phyloP scores from a whole-genome alignment of 2,797 vertebrate genomes.

The Schizopygopsis pylzovi region DNA sequence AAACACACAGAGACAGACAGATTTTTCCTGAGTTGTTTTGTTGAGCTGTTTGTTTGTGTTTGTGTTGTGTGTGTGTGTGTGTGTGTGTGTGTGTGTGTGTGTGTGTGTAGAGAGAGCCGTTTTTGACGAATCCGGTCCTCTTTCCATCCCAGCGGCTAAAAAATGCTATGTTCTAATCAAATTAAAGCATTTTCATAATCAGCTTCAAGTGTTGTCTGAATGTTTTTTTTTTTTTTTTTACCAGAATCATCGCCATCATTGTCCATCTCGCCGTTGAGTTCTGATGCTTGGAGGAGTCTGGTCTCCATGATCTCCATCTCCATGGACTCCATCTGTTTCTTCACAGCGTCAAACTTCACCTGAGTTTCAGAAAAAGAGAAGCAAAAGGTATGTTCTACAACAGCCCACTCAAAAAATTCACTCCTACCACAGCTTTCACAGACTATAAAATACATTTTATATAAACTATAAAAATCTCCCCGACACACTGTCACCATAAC shows the following conservation, averaged over 20 bases:
- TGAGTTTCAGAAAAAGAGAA: conserved; percentile 63
- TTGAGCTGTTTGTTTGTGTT: not conserved
- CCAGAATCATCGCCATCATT: conserved; percentile 80
- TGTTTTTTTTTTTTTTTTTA: conserved; percentile 14
- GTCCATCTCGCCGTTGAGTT: conserved; percentile 91
- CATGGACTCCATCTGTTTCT: conserved; percentile 92
- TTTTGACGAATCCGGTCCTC: not conserved
- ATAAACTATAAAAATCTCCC: not conserved
- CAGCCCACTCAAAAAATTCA: not conserved
- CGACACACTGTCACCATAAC: not conserved
- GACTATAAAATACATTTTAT: not conserved
- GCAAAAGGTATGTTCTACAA: not conserved
- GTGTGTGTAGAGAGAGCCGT: not conserved
- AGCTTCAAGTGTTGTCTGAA: not conserved
- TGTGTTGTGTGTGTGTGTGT: not conserved
- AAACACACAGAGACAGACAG: not conserved
- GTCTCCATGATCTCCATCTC: conserved; percentile 98
- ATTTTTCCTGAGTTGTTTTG: not conserved
- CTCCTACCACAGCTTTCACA: not conserved
- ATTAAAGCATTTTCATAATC: not conserved
- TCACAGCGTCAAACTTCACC: conserved; percentile 89
- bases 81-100: not conserved
- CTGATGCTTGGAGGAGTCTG: conserved; percentile 88
- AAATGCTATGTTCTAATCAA: not conserved
- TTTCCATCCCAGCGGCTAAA: not conserved